Base-by-base conservation (phyloP, 2,888 invertebrate genomes). In the Netelia inedita region DNA sequence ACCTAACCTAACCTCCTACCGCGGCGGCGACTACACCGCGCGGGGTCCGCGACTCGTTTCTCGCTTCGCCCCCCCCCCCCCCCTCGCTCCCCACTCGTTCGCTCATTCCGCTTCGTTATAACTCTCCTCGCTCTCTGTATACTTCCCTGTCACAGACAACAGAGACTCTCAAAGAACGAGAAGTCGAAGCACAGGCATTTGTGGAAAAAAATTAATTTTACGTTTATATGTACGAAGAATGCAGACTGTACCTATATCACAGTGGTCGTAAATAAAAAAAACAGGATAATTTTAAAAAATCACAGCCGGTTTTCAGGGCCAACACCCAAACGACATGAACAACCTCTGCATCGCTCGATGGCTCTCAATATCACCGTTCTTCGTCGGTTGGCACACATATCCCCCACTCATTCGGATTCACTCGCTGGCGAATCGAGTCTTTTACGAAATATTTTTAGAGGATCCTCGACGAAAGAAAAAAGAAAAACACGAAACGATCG, bases 221-320 rank as follows among this genome's bases (percentile, higher is more conserved):
- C 46, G 46, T 14, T 14, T 46, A 46, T 46, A 14, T 0, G 46
- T 46, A 46, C 11, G 14, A 46, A 46, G 46, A 46, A 46, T 46
- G 46, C 46, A 46, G 46, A 46, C 46, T 46, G 46, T 46, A 46
- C 46, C 46, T 10, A 46, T 46, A 46, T 46, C 46, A 14, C 46
- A 14, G 46, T 46, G 46, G 14, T 14, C 11, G 46, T 14, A n/a
- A 43, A 61, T n/a, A 41, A 69, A 35, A 78, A 72, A 63, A 55
- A 55, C 57, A 10, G 10, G n/a, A 57, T 16, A 9, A 19, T 16
- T 16, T 9, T 16, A 19, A 57, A 57, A 50, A 23, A 69, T 61
- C 75, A 61, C 80, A 79, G 82, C 85, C 82, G 85, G 85, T 85
- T 85, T 82, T 85, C 82, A 85, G 82, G 85, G 85, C 85, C 85